phyloP scores from a whole-genome alignment of 2,113 vertebrate genomes.

The Eidolon helvum region DNA sequence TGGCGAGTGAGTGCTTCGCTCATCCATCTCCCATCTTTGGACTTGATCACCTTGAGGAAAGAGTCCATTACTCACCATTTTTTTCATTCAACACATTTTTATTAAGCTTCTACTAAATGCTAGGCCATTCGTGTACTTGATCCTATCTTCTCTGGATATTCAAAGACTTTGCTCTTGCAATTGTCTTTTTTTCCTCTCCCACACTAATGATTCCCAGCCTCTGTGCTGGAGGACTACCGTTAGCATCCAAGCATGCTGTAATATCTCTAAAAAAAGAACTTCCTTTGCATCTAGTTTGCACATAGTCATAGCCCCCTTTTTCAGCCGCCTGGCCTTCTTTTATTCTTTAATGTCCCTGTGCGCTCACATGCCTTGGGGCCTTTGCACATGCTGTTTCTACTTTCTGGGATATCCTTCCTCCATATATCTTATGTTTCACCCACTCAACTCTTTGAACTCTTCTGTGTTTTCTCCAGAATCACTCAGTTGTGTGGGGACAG shows the following conservation, averaged over 20 bases:
- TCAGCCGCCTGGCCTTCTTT: not conserved
- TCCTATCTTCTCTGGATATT: not conserved
- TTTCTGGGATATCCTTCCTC: not conserved
- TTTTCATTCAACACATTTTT: not conserved
- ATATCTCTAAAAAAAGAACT: not conserved
- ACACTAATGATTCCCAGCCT: not conserved
- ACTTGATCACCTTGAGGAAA: not conserved
- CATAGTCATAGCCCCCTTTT: not conserved
- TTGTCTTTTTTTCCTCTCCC: not conserved
- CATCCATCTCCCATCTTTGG: not conserved
- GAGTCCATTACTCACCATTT: not conserved
- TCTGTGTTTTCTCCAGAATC: not conserved
- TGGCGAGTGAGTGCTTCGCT: not conserved
- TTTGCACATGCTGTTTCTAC: not conserved
- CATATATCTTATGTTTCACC: not conserved
- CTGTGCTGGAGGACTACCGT: not conserved
- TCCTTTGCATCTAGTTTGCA: not conserved
- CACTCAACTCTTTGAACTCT: not conserved
- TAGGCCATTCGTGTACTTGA: not conserved
- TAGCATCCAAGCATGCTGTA: too few relatives aligned
- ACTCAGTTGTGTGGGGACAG: not conserved
- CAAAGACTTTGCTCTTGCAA: not conserved
- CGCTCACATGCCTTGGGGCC: not conserved
- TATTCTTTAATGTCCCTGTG: not conserved
- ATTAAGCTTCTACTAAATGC: not conserved